These are phyloP conservation scores for Athene noctua DNA, from an alignment of 2,113 vertebrate genomes.

Conservation along the genomic window DNA sequence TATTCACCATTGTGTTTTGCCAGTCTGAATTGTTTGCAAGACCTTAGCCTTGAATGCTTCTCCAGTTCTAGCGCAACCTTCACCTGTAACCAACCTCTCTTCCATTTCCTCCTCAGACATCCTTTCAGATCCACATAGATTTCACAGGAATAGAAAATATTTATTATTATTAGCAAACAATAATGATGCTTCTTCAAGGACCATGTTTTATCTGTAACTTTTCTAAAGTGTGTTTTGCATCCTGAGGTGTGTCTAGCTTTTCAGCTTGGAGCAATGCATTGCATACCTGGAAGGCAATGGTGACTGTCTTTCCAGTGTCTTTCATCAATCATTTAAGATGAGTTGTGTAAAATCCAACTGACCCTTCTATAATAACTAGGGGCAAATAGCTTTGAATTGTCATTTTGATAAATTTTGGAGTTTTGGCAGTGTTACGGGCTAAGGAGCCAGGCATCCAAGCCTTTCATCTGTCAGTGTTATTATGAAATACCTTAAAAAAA, in stretches of 20 bases:
- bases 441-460: not conserved
- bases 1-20: not conserved
- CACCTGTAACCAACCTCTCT: not conserved
- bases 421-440: conserved; percentile 29
- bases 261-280: not conserved
- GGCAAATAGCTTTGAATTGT: conserved; percentile 42
- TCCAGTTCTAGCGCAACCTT: not conserved
- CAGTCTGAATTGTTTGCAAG: not conserved
- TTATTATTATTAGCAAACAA: not conserved
- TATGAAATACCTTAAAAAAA: conserved; percentile 39
- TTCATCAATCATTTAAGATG: conserved; percentile 28
- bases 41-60: not conserved
- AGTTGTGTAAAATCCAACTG: conserved; percentile 41
- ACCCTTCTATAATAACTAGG: conserved; percentile 44
- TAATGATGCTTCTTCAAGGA: not conserved
- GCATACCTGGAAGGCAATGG: not conserved
- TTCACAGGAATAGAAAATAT: not conserved
- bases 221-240: not conserved
- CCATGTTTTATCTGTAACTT: not conserved
- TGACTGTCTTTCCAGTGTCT: conserved; percentile 8
- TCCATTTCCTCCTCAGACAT: not conserved
- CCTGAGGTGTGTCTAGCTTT: not conserved
- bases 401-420: conserved; percentile 50
- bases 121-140: not conserved
- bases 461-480: conserved; percentile 38